Conservation (phyloP, 2,797 vertebrate species). For the Trachurus trachurus region DNA sequence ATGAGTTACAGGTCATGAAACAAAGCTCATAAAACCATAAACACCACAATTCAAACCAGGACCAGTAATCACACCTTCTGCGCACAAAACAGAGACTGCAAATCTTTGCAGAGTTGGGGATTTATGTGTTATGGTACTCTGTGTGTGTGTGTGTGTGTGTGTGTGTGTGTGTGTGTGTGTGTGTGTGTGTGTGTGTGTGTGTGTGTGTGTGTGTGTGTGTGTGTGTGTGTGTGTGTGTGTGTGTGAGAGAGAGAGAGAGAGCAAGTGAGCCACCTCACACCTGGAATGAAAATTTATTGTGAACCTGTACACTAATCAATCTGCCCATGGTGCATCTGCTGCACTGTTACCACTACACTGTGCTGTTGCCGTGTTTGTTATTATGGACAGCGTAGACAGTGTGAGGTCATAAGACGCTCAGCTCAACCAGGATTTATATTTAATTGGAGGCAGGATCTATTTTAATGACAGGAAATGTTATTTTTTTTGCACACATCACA, state of each 20-base stretch:
- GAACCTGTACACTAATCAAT: constrained; percentile 10
- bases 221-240: too few species aligned
- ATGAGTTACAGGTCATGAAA: constrained; percentile 61
- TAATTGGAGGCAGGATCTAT: constrained; percentile 15
- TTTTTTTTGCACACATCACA: constrained; percentile 18
- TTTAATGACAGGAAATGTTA: not conserved
- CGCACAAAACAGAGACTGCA: not conserved
- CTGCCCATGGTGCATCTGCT: not conserved
- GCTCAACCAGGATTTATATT: constrained; percentile 30
- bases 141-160: too few species aligned
- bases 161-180: too few species aligned
- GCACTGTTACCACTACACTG: not conserved
- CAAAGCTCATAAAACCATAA: constrained; percentile 57
- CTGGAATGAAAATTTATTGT: not conserved
- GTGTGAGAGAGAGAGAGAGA: not conserved
- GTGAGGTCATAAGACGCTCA: constrained; percentile 27
- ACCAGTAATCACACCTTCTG: constrained; percentile 3
- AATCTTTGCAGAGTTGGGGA: not conserved
- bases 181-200: too few species aligned
- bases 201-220: too few species aligned
- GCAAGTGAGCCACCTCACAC: not conserved
- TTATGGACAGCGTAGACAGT: not conserved
- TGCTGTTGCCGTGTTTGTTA: not conserved
- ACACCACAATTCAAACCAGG: constrained; percentile 14
- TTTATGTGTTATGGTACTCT: not conserved